Evolutionary conservation across 2,113 vertebrate species (phyloP).

Genomic region (Diphyllodes magnificus): DNA sequence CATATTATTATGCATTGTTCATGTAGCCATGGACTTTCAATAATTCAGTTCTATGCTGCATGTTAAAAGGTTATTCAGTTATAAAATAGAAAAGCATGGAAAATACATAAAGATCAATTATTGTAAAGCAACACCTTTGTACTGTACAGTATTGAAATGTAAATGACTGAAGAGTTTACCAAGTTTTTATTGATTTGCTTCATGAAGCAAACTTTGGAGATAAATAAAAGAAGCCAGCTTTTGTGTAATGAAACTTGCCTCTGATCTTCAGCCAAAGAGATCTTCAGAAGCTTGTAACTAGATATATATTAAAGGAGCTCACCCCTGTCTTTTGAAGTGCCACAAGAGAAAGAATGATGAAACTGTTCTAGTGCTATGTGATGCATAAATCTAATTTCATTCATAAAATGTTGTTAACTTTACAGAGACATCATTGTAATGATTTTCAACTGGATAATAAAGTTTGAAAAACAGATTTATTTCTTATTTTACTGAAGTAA

Average conservation of each 20-base stretch:
- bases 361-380: accelerated
- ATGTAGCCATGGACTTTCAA: neutral
- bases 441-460: neutral
- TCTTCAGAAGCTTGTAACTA: neutral
- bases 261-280: neutral
- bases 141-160: neutral
- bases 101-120: neutral
- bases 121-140: neutral
- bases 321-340: neutral
- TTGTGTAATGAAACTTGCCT: neutral
- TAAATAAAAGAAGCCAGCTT: neutral
- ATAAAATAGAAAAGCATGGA: neutral
- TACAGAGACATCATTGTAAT: neutral
- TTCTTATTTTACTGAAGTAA: neutral
- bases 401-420: neutral
- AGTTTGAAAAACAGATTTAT: neutral
- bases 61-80: neutral
- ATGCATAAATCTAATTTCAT: neutral
- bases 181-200: neutral
- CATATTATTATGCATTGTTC: neutral
- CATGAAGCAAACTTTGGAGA: neutral
- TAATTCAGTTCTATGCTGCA: neutral
- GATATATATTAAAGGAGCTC: neutral
- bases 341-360: neutral
- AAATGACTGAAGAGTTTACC: neutral